These are phyloP conservation scores for Ctenopoma kingsleyae DNA, from an alignment of 2,797 vertebrate genomes.

Conservation along the genomic window DNA sequence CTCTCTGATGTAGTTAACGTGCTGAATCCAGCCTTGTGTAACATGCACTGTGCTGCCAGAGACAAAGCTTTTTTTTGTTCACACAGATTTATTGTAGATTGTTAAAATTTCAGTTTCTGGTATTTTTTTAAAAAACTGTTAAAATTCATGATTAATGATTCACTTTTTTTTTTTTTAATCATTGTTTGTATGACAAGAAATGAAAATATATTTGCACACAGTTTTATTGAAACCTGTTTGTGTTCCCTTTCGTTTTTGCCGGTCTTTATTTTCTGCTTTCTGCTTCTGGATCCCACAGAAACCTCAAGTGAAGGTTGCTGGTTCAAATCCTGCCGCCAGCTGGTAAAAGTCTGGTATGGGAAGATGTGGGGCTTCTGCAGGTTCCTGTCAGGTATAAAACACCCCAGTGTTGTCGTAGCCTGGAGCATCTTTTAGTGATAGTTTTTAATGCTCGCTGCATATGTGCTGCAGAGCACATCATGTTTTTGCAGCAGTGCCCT, in stretches of 20 bases:
- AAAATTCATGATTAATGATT: conserved; percentile 40
- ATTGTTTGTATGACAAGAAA: conserved; percentile 61
- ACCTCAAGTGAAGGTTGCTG: neutral
- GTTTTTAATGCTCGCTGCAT: too few relatives aligned
- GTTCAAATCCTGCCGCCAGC: conserved; percentile 3
- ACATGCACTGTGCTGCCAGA: conserved; percentile 68
- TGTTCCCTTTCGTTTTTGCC: neutral
- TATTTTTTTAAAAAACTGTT: conserved; percentile 14
- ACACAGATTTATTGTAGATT: conserved; percentile 28
- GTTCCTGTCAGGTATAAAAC: neutral
- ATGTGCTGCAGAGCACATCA: too few relatives aligned
- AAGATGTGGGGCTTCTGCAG: neutral
- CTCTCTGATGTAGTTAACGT: conserved; percentile 21
- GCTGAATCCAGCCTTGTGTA: conserved; percentile 36
- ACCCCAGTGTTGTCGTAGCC: too few relatives aligned
- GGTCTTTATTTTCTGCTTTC: too few relatives aligned
- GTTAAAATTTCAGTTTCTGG: conserved; percentile 30
- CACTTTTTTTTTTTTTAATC: conserved; percentile 47
- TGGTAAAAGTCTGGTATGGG: neutral
- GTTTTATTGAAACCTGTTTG: conserved; percentile 29
- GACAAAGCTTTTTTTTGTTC: conserved; percentile 12
- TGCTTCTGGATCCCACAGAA: neutral
- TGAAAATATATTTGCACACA: conserved; percentile 81
- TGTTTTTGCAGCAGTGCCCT: too few relatives aligned
- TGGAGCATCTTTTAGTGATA: neutral